Evolutionary conservation across 2,797 vertebrate species (phyloP).

Genomic region (Sciurus carolinensis): DNA sequence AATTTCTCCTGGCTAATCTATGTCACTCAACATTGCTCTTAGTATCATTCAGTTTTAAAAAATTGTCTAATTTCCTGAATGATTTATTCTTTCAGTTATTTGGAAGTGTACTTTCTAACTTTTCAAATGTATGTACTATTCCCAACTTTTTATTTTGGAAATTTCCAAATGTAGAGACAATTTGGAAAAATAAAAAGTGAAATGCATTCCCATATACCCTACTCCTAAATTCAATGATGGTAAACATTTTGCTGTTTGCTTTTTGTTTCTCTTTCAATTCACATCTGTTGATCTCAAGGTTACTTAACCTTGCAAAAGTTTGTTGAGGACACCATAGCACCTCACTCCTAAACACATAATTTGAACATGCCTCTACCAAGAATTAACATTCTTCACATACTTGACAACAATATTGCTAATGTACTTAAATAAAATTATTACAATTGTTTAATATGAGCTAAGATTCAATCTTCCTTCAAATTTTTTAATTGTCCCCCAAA

Average conservation of each 20-base stretch:
- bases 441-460: not conserved
- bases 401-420: not conserved
- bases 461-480: not conserved
- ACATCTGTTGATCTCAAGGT: not conserved
- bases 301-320: not conserved
- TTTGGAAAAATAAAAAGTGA: not conserved
- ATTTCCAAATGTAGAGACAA: not conserved
- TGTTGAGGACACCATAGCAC: not conserved
- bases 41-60: not conserved
- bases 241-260: not conserved
- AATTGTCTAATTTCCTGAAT: not conserved
- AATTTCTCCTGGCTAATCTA: not conserved
- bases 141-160: not conserved
- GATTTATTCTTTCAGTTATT: conserved; percentile 50
- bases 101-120: not conserved
- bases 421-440: not conserved
- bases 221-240: not conserved
- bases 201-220: not conserved
- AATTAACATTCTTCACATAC: not conserved
- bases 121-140: not conserved
- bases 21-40: not conserved
- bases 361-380: not conserved
- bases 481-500: not conserved
- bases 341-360: not conserved
- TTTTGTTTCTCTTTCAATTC: not conserved